A percentile compares a stretch with the other conserved stretches of the same genome.
phyloP scores from a whole-genome alignment of 2,888 invertebrate species.

The Luffia ferchaultella region DNA sequence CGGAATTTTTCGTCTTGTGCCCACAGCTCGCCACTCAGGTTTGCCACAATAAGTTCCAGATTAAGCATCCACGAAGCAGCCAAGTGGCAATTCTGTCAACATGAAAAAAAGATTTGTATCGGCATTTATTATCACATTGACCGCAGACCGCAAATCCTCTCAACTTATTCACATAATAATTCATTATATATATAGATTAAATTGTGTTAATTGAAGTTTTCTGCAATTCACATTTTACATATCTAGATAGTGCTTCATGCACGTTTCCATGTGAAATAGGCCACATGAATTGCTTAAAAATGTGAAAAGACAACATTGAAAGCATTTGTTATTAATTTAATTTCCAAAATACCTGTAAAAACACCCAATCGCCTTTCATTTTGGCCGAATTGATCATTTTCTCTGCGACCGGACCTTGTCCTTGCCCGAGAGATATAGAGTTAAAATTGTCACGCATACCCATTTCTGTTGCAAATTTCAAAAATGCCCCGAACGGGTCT shows the following conservation, averaged over 20 bases:
- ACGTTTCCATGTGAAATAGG: no score
- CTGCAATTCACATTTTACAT: no score
- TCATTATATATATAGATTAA: no score
- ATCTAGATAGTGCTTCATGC: no score
- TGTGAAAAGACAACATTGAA: no score
- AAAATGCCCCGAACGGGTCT: constrained; percentile 86
- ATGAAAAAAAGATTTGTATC: no score
- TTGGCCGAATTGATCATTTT: constrained; percentile 77
- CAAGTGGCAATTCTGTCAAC: constrained; percentile 87
- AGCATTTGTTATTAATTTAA: no score
- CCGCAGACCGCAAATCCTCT: no score
- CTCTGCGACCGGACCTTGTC: constrained; percentile 90
- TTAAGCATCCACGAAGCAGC: constrained; percentile 93
- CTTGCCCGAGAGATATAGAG: constrained; percentile 88
- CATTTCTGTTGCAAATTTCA: constrained; percentile 81
- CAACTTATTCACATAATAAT: no score
- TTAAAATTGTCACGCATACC: constrained; percentile 73
- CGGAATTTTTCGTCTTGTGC: constrained; percentile 76
- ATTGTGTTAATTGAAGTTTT: no score
- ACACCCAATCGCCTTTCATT: constrained; percentile 85
- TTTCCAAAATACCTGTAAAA: constrained; percentile 83
- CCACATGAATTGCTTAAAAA: no score
- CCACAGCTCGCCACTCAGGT: constrained; percentile 72
- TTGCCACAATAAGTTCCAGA: constrained; percentile 80
- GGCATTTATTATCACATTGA: no score